Conservation (phyloP, 2,113 vertebrate genomes). For the Sakesphorus luctuosus region DNA sequence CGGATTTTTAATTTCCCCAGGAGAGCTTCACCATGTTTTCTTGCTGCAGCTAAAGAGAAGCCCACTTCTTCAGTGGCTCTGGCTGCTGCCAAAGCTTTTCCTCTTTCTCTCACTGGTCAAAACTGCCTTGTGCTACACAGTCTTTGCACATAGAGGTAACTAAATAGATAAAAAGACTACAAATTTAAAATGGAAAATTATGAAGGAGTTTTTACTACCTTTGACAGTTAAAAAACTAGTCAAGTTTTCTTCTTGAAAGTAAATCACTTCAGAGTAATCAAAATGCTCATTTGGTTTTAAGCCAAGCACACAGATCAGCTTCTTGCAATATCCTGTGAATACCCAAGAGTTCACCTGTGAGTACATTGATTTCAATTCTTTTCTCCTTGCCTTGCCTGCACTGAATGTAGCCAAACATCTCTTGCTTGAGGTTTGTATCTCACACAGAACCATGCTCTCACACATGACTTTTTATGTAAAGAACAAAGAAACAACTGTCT, state of each 20-base stretch:
- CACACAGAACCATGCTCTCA: background rate
- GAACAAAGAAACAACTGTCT: background rate
- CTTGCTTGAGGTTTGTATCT: background rate
- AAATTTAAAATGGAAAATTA: background rate
- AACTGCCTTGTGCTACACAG: background rate
- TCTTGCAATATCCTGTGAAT: background rate
- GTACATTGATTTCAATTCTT: background rate
- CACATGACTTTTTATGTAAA: background rate
- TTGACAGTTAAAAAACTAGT: background rate
- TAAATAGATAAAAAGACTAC: background rate
- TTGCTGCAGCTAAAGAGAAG: background rate
- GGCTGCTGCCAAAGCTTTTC: background rate
- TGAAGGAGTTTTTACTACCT: background rate
- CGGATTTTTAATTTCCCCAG: background rate
- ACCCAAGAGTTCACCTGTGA: background rate
- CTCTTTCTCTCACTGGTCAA: background rate
- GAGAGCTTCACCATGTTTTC: background rate
- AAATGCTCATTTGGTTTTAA: background rate
- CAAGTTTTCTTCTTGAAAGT: background rate
- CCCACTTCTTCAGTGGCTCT: background rate
- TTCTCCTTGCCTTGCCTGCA: background rate
- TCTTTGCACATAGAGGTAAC: background rate
- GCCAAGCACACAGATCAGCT: background rate
- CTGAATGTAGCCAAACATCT: background rate
- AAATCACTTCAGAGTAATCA: background rate